These are phyloP conservation scores for Eupsilia transversa DNA, from an alignment of 2,888 invertebrate genomes.

Conservation along the genomic window DNA sequence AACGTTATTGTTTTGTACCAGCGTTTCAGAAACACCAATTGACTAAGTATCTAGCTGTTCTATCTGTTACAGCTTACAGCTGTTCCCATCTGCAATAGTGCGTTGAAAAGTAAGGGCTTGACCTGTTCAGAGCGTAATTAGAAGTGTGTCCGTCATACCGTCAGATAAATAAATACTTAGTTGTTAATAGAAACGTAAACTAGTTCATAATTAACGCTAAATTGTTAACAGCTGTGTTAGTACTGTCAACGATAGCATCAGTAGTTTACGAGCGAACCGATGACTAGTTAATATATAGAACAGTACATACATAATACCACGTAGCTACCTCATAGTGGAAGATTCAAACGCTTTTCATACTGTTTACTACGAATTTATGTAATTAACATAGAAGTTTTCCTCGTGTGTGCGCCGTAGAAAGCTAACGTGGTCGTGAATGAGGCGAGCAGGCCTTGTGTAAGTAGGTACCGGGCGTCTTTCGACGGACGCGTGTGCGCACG, in stretches of 20 bases:
- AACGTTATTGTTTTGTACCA: conserved; percentile 4
- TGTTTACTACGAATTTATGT: conserved; percentile 66
- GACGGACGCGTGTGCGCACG: conserved; percentile 49
- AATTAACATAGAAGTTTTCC: conserved; percentile 75
- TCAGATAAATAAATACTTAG: conserved; percentile 7
- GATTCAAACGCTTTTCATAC: conserved; percentile 48
- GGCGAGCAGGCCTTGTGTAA: conserved; percentile 74
- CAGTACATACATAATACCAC: conserved; percentile 8
- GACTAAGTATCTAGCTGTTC: background rate
- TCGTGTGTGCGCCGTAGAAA: conserved; percentile 79
- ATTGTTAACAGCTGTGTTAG: conserved; percentile 26
- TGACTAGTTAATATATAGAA: conserved; percentile 16
- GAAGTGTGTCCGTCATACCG: conserved; percentile 3
- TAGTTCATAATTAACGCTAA: conserved; percentile 33
- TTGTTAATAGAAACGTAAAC: conserved; percentile 23
- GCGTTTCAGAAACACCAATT: conserved; percentile 9
- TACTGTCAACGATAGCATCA: conserved; percentile 33
- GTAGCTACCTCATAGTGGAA: conserved; percentile 19
- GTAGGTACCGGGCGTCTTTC: conserved; percentile 53
- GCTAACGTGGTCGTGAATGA: conserved; percentile 82
- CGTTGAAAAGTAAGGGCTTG: conserved; percentile 10
- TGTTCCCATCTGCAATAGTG: background rate
- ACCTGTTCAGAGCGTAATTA: conserved; percentile 3
- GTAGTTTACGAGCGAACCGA: conserved; percentile 22
- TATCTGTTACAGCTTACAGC: background rate